These are phyloP conservation scores for Patella vulgata DNA, from an alignment of 1,140 invertebrate species.

Conservation along the genomic window DNA sequence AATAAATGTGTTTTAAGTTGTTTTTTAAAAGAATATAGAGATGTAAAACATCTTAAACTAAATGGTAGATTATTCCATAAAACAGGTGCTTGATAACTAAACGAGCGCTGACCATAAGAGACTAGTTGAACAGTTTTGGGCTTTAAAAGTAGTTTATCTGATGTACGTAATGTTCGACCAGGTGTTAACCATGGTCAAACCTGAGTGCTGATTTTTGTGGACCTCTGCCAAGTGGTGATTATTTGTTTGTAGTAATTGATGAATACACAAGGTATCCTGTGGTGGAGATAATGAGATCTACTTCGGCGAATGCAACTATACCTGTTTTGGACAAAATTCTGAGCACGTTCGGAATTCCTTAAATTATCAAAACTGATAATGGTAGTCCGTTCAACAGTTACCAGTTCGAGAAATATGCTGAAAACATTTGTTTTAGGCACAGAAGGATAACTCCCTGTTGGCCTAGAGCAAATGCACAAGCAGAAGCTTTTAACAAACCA, in stretches of 20 bases:
- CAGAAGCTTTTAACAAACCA: constrained; percentile 27
- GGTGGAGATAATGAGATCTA: constrained; percentile 25
- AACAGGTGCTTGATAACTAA: no score
- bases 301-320: constrained; percentile 23
- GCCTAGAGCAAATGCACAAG: constrained; percentile 32
- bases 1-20: no score
- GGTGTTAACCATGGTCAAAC: constrained; percentile 4
- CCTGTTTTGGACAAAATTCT: constrained; percentile 27
- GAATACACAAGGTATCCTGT: constrained; percentile 42
- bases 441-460: constrained; percentile 29
- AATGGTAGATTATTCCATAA: no score
- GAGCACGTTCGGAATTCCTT: constrained; percentile 26
- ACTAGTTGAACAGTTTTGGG: no score
- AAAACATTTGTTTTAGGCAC: constrained; percentile 24
- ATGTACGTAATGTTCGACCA: no score
- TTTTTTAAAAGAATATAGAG: no score
- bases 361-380: constrained; percentile 35
- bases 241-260: constrained; percentile 34
- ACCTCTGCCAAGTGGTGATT: constrained; percentile 25
- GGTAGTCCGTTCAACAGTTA: constrained; percentile 32
- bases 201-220: constrained; percentile 14
- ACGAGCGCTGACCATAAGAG: no score
- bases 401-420: constrained; percentile 32
- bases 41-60: no score
- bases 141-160: no score